A percentile compares a stretch with the other conserved stretches of the same genome.
Evolutionary conservation across 2,113 vertebrate genomes (phyloP).

Genomic region (Mionectes macconnelli): DNA sequence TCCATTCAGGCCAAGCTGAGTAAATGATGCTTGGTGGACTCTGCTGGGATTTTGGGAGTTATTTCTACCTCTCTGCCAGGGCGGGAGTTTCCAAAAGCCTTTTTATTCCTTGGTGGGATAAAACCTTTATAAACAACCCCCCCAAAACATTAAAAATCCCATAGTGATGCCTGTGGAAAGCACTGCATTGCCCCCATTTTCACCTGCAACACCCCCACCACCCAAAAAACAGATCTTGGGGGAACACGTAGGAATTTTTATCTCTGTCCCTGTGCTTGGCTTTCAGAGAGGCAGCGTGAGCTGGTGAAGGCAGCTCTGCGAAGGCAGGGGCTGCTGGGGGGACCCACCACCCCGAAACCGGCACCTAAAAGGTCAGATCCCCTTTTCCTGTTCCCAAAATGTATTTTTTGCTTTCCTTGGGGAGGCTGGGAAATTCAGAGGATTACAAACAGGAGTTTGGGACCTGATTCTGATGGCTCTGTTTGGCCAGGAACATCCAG

Average conservation of each 20-base stretch:
- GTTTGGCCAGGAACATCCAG: background rate
- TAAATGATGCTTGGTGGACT: constrained; percentile 67
- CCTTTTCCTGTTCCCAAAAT: background rate
- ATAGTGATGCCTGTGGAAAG: background rate
- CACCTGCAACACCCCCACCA: background rate
- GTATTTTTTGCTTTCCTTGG: background rate
- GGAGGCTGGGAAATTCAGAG: too few species aligned
- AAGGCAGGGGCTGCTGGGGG: constrained; percentile 85
- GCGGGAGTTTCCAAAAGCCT: background rate
- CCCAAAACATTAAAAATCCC: background rate
- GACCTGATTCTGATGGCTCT: background rate
- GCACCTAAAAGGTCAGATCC: constrained; percentile 81
- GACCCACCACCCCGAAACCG: constrained; percentile 63
- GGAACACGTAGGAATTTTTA: background rate
- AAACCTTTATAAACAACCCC: background rate
- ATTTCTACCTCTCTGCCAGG: background rate
- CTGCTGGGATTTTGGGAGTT: accelerated
- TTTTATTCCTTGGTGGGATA: background rate
- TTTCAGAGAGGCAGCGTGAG: constrained; percentile 88
- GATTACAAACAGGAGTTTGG: background rate
- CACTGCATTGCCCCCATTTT: background rate
- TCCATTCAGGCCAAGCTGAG: constrained; percentile 88
- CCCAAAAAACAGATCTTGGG: background rate
- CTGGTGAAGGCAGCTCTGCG: constrained; percentile 85
- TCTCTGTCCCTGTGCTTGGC: background rate